Evolutionary conservation across 2,113 vertebrate species (phyloP).

Genomic region (Pelecanoides urinatrix): DNA sequence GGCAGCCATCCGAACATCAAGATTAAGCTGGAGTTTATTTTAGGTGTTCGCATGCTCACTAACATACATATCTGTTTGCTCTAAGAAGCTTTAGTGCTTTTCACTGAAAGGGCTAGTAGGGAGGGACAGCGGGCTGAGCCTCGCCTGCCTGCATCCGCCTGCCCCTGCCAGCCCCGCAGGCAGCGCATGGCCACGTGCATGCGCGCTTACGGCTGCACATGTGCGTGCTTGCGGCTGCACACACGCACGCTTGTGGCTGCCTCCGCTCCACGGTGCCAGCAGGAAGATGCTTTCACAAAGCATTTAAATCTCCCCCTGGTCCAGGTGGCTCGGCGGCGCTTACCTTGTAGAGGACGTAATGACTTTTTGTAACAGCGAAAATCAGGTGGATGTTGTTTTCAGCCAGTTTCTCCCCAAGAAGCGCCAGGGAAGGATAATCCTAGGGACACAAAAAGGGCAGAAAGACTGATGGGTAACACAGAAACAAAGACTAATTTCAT

Average conservation of each 20-base stretch:
- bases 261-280: neutral
- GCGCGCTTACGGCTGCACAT: neutral
- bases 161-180: neutral
- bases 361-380: slow-evolving; percentile 91
- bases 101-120: neutral
- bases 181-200: neutral
- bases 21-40: slow-evolving; percentile 53
- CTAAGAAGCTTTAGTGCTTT: slow-evolving; percentile 44
- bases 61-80: neutral
- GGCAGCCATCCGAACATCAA: neutral
- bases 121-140: neutral
- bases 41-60: neutral
- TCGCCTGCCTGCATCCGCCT: neutral
- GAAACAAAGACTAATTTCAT: neutral
- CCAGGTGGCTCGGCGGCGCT: fast-evolving
- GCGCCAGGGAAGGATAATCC: slow-evolving; percentile 95
- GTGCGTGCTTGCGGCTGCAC: neutral
- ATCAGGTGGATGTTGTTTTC: slow-evolving; percentile 98
- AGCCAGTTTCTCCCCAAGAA: slow-evolving; percentile 93
- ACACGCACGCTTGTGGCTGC: neutral
- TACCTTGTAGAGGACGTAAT: slow-evolving; percentile 96
- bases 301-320: neutral
- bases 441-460: slow-evolving; percentile 15
- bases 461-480: neutral
- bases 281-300: neutral